These are phyloP conservation scores for Heterocephalus glaber DNA, from an alignment of 2,113 vertebrate species.

Conservation along the genomic window DNA sequence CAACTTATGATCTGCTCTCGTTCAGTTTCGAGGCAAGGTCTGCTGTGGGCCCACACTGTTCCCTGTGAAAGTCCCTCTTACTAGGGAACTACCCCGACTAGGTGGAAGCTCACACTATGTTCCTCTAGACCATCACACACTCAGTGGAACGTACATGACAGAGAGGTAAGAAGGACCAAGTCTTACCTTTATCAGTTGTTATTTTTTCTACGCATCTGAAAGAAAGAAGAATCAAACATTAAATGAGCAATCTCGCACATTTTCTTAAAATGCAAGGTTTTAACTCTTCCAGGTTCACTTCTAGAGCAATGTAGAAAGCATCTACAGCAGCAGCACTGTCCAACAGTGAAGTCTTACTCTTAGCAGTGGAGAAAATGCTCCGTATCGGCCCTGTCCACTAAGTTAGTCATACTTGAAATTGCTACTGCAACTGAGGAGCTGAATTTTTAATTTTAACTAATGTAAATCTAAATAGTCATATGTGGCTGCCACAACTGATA, in stretches of 20 bases:
- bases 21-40: not conserved
- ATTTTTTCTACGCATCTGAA: slow-evolving; percentile 85
- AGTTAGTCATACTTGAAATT: not conserved
- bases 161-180: not conserved
- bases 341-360: not conserved
- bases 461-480: not conserved
- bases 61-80: not conserved
- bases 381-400: not conserved
- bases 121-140: not conserved
- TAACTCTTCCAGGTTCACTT: slow-evolving; percentile 28
- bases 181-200: slow-evolving; percentile 87
- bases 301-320: not conserved
- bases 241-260: not conserved
- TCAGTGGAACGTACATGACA: not conserved
- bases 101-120: not conserved
- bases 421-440: not conserved
- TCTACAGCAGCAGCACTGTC: not conserved
- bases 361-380: not conserved
- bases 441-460: slow-evolving; percentile 19
- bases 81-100: not conserved
- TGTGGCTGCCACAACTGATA: not conserved
- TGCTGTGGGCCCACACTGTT: not conserved
- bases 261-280: slow-evolving; percentile 48
- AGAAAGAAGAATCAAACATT: slow-evolving; percentile 69
- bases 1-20: not conserved